Conservation (phyloP, 2,113 vertebrate genomes). For the Clupea harengus region DNA sequence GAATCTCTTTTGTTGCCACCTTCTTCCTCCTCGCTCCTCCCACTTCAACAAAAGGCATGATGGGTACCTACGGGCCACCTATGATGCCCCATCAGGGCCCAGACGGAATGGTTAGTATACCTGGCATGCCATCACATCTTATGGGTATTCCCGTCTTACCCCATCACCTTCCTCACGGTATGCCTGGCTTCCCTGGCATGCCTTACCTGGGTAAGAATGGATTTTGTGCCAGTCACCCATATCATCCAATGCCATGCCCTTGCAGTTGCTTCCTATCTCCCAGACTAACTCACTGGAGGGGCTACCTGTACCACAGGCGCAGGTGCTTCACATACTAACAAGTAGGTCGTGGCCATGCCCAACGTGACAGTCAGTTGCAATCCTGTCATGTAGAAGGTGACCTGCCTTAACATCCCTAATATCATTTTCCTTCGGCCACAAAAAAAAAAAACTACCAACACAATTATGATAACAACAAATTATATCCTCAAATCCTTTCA, state of each 20-base stretch:
- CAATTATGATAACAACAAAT: neutral
- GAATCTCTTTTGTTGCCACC: conserved; percentile 82
- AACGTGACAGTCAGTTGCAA: neutral
- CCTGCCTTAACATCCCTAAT: neutral
- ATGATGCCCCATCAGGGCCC: conserved; percentile 85
- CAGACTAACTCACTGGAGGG: conserved; percentile 74
- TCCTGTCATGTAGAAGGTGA: neutral
- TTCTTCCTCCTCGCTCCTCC: conserved; percentile 35
- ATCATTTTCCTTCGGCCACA: neutral
- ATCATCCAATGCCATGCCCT: conserved; percentile 54
- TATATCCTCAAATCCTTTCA: neutral
- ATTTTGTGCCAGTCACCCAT: conserved; percentile 32
- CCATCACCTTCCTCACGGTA: conserved; percentile 84
- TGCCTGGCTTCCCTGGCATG: conserved; percentile 86
- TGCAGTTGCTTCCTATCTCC: conserved; percentile 77
- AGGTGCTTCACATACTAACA: conserved; percentile 41
- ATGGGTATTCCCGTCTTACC: conserved; percentile 83
- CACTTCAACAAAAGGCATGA: conserved; percentile 77
- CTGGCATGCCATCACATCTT: conserved; percentile 90
- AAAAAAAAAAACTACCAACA: neutral
- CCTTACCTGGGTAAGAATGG: conserved; percentile 87
- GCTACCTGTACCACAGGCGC: conserved; percentile 71
- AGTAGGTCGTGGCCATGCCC: neutral
- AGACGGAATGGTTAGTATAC: conserved; percentile 93
- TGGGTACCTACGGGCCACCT: conserved; percentile 87